Evolutionary conservation across 2,113 vertebrate species (phyloP).

Genomic region (Piprites chloris): DNA sequence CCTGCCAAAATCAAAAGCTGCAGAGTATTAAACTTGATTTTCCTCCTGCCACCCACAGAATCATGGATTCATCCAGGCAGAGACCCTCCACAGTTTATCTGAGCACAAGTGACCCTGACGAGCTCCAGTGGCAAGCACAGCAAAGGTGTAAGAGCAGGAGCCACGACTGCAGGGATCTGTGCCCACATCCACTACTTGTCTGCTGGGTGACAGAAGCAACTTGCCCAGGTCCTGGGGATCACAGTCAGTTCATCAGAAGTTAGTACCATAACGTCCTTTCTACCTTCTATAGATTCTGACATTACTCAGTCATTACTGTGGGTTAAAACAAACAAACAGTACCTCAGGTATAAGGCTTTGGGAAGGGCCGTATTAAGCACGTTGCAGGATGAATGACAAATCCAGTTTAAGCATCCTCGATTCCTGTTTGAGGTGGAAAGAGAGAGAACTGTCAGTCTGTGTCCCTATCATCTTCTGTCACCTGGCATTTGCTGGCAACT

Average conservation of each 20-base stretch:
- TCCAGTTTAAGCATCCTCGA: neutral
- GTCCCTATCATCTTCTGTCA: neutral
- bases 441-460: neutral
- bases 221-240: neutral
- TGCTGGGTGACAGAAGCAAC: neutral
- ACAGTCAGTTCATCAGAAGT: neutral
- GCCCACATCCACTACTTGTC: neutral
- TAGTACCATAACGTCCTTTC: neutral
- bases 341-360: neutral
- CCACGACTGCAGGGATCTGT: neutral
- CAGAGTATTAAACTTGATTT: neutral
- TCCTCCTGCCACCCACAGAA: neutral
- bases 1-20: neutral
- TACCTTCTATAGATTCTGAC: neutral
- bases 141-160: neutral
- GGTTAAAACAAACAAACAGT: neutral
- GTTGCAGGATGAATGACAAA: neutral
- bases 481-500: neutral
- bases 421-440: neutral
- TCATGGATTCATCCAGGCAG: neutral
- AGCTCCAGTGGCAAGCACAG: neutral
- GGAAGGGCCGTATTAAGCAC: neutral
- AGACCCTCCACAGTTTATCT: neutral
- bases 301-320: neutral
- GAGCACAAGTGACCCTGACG: fast-evolving